Conservation (phyloP, 2,888 invertebrate species). For the Euproctis similis region DNA sequence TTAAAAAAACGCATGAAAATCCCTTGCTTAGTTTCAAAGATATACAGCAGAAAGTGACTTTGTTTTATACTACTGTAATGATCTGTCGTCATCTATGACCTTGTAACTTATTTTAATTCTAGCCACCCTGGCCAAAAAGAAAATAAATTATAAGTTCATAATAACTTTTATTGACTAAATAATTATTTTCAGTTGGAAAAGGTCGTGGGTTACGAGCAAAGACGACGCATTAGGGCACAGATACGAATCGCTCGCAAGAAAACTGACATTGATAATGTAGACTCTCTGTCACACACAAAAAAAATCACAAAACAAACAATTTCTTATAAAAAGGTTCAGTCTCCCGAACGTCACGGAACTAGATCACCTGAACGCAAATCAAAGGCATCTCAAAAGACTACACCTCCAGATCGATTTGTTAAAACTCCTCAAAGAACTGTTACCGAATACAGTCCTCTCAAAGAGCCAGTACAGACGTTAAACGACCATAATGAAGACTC, state of each 20-base stretch:
- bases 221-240: conserved; percentile 85
- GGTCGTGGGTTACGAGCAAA: conserved; percentile 84
- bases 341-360: conserved; percentile 35
- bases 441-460: conserved; percentile 25
- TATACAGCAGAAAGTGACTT: too few relatives aligned
- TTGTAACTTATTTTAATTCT: too few relatives aligned
- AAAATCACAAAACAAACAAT: conserved; percentile 30
- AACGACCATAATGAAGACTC: conserved; percentile 47
- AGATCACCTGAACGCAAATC: conserved; percentile 34
- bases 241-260: conserved; percentile 84
- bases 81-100: too few relatives aligned
- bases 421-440: conserved; percentile 26
- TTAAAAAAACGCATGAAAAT: too few relatives aligned
- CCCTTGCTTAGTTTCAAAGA: too few relatives aligned
- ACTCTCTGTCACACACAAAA: conserved; percentile 32
- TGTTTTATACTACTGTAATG: too few relatives aligned
- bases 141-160: too few relatives aligned
- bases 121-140: too few relatives aligned
- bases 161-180: conserved; percentile 26
- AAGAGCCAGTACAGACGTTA: conserved; percentile 24
- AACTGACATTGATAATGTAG: conserved; percentile 66
- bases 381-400: conserved; percentile 29
- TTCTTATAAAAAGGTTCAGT: conserved; percentile 22
- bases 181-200: conserved; percentile 79
- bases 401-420: conserved; percentile 38